Evolutionary conservation across 2,797 vertebrate species (phyloP), one percentile per base, ranked within the genome.

Genomic region (Jordanella pulchra): DNA sequence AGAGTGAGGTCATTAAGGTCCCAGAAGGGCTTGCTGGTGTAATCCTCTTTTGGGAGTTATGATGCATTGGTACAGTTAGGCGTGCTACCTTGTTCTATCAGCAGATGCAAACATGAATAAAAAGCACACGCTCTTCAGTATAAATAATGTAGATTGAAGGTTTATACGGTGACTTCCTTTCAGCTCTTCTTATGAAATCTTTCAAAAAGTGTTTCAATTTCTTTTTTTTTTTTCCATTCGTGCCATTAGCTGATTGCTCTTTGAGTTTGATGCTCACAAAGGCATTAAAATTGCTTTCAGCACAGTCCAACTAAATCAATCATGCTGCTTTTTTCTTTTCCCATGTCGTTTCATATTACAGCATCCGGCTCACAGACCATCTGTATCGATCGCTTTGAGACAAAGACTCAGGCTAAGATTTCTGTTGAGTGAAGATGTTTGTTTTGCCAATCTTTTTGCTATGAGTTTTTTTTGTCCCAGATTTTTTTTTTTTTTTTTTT

Each of bases 1-100:
- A 89, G 84, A 86, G 90, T 88, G 89, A 91, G 91, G 89, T 91
- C 87, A 91, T 67, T 35, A 4, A 84, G 87, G 88, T 86, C 84
- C 89, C 80, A 76, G 80, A 85, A 83, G 90, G 90, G 90, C 86
- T 83, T 77, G 86, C 84, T 89, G 80, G 67, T 87, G 84, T 82
- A 93, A 93, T 93, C 92, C 91, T 93, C 93, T 93, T 93, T 89
- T 92, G 89, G 89, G 89, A 93, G 91, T 92, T 92, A 86, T 91
- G 89, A 90, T 90, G 89, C 84, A 85, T 90, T 86, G 4, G 81
- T 83, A 80, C 83, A 77, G 78, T 90, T 89, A 84, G 84, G 86
- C 79, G 42, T 82, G 84, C 88, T 78, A 86, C 84, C 88, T 75
- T 78, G 77, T 78, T 78, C 74, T 83, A 75, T 82, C 76, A 76